Evolutionary conservation across 2,888 invertebrate species (phyloP), one percentile per base, ranked within the genome.

Genomic region (Ichneumoninae sp.): DNA sequence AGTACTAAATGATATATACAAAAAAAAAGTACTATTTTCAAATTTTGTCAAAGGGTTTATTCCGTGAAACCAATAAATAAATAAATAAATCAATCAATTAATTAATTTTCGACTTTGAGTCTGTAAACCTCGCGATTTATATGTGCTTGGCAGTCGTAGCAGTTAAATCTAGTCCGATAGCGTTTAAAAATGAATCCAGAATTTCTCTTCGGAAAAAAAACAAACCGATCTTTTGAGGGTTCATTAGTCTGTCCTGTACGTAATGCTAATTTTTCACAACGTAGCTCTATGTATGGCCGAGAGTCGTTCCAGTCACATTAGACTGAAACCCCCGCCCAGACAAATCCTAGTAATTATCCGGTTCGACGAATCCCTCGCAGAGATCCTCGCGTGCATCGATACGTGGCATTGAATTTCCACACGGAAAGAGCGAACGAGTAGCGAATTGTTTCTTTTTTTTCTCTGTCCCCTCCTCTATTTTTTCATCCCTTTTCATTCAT

Each of bases 321-420:
- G 33, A 62, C 16, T 54, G 57, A 57, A 66, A 66, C 22, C 40
- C 44, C 30, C 13, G 62, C 19, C n/a, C 33, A 44, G n/a, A 47
- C 47, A 77, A 60, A 72, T 44, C 44, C 54, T 44, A 44, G 80
- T 84, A 84, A 84, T 84, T 81, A 84, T 84, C 84, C 80, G 84
- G 80, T 84, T 81, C 16, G 60, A 57, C 69, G 77, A 69, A 80
- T 57, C 44, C 33, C 62, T 62, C 60, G 72, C 54, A 72, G 52
- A 74, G 72, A 62, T 62, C 47, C 33, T 8, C 36, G 40, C 52
- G 54, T 62, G 72, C 69, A 33, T 26, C 60, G 69, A 26, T 30
- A 78, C 47, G 44, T 60, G 36, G 54, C 69, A 78, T 74, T 80
- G 68, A 82, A 77, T 68, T 68, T 33, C 30, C 16, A 10, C 50